Base-by-base conservation (phyloP, 2,797 vertebrate species). In the Gorsachius magnificus region DNA sequence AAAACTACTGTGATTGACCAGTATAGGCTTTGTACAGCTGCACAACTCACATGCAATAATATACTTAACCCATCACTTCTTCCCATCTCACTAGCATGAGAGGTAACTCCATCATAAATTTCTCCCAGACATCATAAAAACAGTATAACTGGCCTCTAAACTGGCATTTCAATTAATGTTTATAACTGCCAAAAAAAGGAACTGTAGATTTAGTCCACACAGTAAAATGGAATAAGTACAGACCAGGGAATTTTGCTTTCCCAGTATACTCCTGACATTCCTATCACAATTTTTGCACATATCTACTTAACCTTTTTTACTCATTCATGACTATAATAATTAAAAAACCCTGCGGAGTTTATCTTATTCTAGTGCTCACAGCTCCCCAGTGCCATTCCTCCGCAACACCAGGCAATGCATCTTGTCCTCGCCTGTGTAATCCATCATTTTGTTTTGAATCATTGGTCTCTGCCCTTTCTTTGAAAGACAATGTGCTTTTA, bases 401-500 rank as follows among this genome's bases (percentile, higher is more conserved):
- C 86, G 11, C 28, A 74, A 21, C 46, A 89, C 9, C 74, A 92
- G 70, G 51, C 13, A 94, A 92, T 14, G 15, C 18, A 68, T 66
- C 84, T 90, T 78, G 43, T 88, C 68, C 82, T 41, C 70, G 38
- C 45, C 83, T 35, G 9, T 51, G 41, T 41, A 91, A 96, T 94
- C 48, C 16, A 41, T 93, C 68, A 78, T 68, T 96, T 81, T 16
- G 57, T 43, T 91, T 95, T 58, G 38, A 89, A 33, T 95, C 70
- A 61, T 95, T 95, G 94, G 92, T 96, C 89, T 87, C 87, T 83
- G 77, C 71, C 58, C 82, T 60, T 85, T 45, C 64, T 80, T 89
- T 95, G 58, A 61, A 91, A 88, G 57, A 78, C 80, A n/a, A 17
- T 12, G 12, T 87, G 33, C 41, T 94, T 68, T 90, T 83, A 81